phyloP scores from a whole-genome alignment of 1,140 invertebrate species.

The Triops longicaudatus region DNA sequence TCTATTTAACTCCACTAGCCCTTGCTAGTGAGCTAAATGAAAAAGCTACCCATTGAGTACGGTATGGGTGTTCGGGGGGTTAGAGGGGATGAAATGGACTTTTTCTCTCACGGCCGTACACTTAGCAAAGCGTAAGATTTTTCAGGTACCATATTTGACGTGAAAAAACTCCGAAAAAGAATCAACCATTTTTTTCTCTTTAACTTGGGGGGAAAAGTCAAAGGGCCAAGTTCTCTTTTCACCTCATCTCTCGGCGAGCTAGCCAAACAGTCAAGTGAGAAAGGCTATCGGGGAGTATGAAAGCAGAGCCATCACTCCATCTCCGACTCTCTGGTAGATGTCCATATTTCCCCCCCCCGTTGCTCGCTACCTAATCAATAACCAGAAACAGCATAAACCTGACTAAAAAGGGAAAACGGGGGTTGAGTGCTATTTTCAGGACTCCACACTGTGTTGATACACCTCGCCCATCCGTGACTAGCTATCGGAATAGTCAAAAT shows the following conservation, averaged over 20 bases:
- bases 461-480: background rate
- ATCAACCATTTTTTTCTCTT: background rate
- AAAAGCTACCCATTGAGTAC: background rate
- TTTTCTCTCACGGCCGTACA: background rate
- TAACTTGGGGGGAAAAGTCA: background rate
- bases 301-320: slow-evolving; percentile 6
- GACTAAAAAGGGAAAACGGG: background rate
- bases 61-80: too few relatives aligned
- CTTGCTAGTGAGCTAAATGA: too few relatives aligned
- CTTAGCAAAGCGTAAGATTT: background rate
- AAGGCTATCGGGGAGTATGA: background rate
- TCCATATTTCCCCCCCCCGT: background rate
- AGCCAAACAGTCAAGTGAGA: background rate
- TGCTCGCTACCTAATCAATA: slow-evolving; percentile 8
- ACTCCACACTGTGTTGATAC: background rate
- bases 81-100: background rate
- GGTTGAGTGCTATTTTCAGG: background rate
- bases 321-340: background rate
- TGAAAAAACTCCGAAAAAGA: background rate
- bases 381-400: background rate
- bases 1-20: background rate
- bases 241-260: background rate
- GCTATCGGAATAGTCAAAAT: background rate
- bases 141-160: background rate
- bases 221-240: background rate